Evolutionary conservation across 37 sponge, comb jelly and placozoan species (phyloP).

Genomic region (Ianthella basta): DNA sequence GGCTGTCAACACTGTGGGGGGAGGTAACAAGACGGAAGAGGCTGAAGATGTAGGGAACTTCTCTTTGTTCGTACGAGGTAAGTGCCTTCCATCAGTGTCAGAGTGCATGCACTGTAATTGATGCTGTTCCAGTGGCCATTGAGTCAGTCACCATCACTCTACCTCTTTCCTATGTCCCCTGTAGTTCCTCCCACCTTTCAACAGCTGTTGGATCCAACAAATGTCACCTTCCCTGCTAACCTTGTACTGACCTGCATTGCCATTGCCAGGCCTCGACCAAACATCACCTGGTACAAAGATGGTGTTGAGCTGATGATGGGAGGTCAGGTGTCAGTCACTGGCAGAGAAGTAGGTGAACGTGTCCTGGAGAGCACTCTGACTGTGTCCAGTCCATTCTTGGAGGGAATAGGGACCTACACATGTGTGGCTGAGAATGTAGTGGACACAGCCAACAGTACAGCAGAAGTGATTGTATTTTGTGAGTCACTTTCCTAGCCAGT

Average conservation of each 20-base stretch:
- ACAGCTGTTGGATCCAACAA: neutral
- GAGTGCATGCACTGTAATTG: neutral
- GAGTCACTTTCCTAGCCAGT: neutral
- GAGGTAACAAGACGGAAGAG: neutral
- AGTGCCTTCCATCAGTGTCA: neutral
- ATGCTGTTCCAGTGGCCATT: too few relatives aligned
- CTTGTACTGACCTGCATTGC: conserved; percentile 5
- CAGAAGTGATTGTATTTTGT: neutral
- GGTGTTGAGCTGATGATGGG: neutral
- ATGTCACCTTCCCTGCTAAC: neutral
- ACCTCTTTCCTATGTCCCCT: too few relatives aligned
- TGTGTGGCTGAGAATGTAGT: conserved; percentile 15
- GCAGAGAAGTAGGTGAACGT: neutral
- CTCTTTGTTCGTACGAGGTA: neutral
- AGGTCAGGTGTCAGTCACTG: neutral
- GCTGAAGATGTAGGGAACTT: neutral
- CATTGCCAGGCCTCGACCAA: neutral
- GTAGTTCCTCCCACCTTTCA: conserved; percentile 5
- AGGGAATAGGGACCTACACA: neutral
- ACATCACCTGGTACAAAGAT: conserved; percentile 16
- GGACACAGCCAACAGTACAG: neutral
- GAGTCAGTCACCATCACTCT: too few relatives aligned
- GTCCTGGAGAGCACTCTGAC: neutral
- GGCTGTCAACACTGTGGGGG: conserved; percentile 10
- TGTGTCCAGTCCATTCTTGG: neutral